Conservation (phyloP, 2,797 vertebrate species). For the Morus bassanus region DNA sequence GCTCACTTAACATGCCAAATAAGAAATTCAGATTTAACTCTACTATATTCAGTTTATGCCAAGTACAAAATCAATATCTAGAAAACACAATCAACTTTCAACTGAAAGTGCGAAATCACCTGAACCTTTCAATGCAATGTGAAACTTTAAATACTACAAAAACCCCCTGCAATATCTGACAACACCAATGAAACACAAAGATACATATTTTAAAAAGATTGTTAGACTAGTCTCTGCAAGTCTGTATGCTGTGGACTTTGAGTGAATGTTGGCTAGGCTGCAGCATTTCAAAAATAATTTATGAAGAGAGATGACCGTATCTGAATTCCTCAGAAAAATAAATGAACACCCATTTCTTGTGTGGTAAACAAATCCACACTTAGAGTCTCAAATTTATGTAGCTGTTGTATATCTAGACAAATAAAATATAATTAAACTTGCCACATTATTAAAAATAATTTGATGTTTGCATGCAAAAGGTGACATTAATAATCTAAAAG, state of each 20-base stretch:
- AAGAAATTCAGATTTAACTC: neutral
- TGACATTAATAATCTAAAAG: neutral
- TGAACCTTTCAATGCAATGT: neutral
- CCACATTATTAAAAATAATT: neutral
- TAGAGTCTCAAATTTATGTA: neutral
- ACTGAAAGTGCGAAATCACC: neutral
- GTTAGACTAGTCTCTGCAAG: neutral
- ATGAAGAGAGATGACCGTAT: neutral
- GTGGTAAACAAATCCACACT: neutral
- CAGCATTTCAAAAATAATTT: neutral
- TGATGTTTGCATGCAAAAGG: neutral
- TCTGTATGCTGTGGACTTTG: neutral
- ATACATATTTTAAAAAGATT: neutral
- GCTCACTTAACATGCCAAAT: neutral
- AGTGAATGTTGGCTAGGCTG: neutral
- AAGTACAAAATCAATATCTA: neutral
- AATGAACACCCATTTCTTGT: neutral
- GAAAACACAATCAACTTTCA: conserved; percentile 16
- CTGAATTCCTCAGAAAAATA: neutral
- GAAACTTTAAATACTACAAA: neutral
- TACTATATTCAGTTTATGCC: neutral
- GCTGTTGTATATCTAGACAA: neutral
- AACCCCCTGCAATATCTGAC: neutral
- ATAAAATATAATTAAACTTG: neutral
- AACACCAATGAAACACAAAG: neutral